Evolutionary conservation across 2,888 invertebrate genomes (phyloP).

Genomic region (Allygus modestus): DNA sequence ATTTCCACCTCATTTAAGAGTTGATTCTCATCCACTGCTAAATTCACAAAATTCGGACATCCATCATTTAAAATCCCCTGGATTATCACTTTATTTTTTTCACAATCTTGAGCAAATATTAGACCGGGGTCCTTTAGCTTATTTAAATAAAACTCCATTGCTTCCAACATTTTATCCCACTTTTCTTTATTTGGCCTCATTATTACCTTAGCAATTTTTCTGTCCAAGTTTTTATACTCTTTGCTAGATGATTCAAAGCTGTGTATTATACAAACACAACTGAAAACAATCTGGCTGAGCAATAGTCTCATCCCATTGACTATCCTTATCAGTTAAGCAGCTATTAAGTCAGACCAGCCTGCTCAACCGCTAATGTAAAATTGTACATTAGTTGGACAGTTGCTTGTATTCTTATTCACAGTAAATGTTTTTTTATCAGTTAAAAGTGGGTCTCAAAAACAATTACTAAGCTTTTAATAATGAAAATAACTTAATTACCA

Average conservation of each 20-base stretch:
- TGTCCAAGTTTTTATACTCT: constrained; percentile 31
- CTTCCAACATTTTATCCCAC: constrained; percentile 44
- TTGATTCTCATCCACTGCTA: constrained; percentile 32
- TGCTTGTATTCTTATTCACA: too few relatives aligned
- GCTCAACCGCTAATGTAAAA: not conserved
- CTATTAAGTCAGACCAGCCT: not conserved
- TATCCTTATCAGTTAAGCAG: constrained; percentile 25
- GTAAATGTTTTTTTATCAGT: too few relatives aligned
- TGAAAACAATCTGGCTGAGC: not conserved
- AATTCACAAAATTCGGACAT: constrained; percentile 37
- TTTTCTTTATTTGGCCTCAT: constrained; percentile 39
- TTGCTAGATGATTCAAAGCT: constrained; percentile 41
- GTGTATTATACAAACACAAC: not conserved
- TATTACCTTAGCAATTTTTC: constrained; percentile 39
- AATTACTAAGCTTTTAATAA: too few relatives aligned
- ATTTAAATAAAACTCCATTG: constrained; percentile 34
- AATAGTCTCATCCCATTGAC: constrained; percentile 41
- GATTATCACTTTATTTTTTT: constrained; percentile 36
- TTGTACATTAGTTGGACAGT: too few relatives aligned
- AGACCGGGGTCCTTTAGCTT: constrained; percentile 44
- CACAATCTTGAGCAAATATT: constrained; percentile 46
- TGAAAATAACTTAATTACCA: too few relatives aligned
- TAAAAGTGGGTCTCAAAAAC: too few relatives aligned
- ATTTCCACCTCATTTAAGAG: constrained; percentile 42
- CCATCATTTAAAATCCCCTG: constrained; percentile 31